Base-by-base conservation (phyloP, 1,140 invertebrate species). In the Metaphire vulgaris region DNA sequence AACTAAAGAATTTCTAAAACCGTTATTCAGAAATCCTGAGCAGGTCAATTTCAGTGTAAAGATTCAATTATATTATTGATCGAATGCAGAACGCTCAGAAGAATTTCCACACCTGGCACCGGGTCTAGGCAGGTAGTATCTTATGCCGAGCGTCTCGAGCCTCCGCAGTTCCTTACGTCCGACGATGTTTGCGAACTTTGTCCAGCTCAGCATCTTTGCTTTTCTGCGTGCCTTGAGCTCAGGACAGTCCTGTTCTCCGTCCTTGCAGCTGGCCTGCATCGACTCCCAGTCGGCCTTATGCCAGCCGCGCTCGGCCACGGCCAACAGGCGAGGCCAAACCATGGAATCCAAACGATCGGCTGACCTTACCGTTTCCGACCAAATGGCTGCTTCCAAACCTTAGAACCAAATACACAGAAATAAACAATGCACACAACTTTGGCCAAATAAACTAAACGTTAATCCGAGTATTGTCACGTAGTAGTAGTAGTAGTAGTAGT, bases 271-370 rank as follows among this genome's bases (percentile, higher is more conserved):
- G 6, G 21, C 6, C 21, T 56, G 6, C 41, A 56, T 56, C 21
- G 41, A 12, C 75, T 83, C 83, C 83, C 83, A 84, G 21, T 64
- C 14, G 28, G 81, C 80, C 33, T 79, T 79, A 67, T 83, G 82
- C 83, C 83, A 84, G 0, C 81, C 82, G 30, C 83, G 74, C 77
- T 84, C 83, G 16, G 83, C 83, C n/a, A 83, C 74, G 2, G 83
- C 83, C 26, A 84, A 64, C 2, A 84, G 33, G 14, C 83, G 78
- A 0, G 83, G 83, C 72, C 81, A 83, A 26, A 81, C 74, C 81
- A 82, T 82, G 68, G 81, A 77, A 2, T 83, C 77, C 31, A 82
- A 66, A 29, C 83, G 80, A 12, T 80, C 79, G 14, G 32, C 31
- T 0, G 81, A 81, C 31, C 83, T 73, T 0, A 80, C 75, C 26